A percentile compares a stretch with the other conserved stretches of the same genome.
These are phyloP conservation scores for Macropodus opercularis DNA, from an alignment of 2,797 vertebrate species.

Conservation along the genomic window DNA sequence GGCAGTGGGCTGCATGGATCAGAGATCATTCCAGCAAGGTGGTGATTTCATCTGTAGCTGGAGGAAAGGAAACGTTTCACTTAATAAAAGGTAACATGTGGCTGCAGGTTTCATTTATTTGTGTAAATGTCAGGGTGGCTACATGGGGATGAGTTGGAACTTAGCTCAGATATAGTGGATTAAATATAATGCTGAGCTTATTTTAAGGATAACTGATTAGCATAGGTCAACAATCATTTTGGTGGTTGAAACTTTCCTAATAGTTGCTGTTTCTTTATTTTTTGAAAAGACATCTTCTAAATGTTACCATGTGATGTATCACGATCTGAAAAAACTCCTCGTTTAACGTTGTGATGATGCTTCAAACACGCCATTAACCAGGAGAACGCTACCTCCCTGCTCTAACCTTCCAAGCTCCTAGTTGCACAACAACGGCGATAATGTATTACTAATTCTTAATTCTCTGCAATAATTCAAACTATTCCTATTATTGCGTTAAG, in stretches of 20 bases:
- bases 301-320: no score
- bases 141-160: no score
- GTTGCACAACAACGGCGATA: constrained; percentile 12
- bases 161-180: no score
- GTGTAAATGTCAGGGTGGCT: background rate
- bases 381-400: background rate
- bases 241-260: no score
- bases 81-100: background rate
- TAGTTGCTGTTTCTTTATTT: no score
- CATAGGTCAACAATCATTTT: no score
- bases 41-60: background rate
- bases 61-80: no score
- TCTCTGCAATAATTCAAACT: background rate
- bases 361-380: background rate
- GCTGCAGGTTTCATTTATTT: background rate
- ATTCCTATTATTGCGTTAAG: background rate
- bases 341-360: no score
- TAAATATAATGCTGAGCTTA: no score
- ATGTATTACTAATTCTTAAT: background rate
- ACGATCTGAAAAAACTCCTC: no score
- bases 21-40: background rate
- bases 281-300: no score
- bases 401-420: background rate
- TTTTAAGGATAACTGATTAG: no score
- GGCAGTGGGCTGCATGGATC: constrained; percentile 33